These are phyloP conservation scores for Anthopleura xanthogrammica DNA, from an alignment of 92 coral and sea anemone genomes.

Conservation along the genomic window DNA sequence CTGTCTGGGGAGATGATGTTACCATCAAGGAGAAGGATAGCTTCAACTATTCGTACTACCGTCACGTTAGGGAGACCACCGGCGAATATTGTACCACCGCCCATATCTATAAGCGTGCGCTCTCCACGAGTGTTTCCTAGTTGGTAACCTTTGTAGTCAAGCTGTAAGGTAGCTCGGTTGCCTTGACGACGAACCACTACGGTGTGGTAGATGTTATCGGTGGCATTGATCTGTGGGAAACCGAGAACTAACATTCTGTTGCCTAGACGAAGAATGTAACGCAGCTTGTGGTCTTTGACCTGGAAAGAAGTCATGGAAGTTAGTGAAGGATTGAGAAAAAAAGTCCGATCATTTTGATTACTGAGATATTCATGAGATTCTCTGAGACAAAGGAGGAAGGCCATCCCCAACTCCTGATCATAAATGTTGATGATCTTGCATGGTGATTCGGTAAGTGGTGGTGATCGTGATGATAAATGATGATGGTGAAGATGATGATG, in stretches of 20 bases:
- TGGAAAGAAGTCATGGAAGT: conserved; percentile 3
- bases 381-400: no score
- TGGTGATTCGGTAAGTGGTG: no score
- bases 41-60: conserved; percentile 71
- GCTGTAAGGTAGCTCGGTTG: conserved; percentile 76
- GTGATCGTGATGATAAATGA: no score
- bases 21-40: conserved; percentile 60
- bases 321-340: no score
- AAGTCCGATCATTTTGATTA: no score
- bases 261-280: conserved; percentile 82
- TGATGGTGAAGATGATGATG: not conserved
- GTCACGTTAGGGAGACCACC: conserved; percentile 89
- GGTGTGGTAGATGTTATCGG: conserved; percentile 81
- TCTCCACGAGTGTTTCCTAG: conserved; percentile 72
- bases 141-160: conserved; percentile 78
- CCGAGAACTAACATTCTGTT: conserved; percentile 75
- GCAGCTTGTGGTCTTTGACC: conserved; percentile 72
- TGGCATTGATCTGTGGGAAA: conserved; percentile 78
- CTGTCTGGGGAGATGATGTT: conserved; percentile 60
- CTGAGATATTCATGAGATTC: no score
- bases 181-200: conserved; percentile 73
- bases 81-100: conserved; percentile 82
- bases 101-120: conserved; percentile 78
- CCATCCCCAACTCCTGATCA: no score
- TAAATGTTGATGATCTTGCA: no score